Conservation (phyloP, 2,113 vertebrate species). For the Malaclemys terrapin region DNA sequence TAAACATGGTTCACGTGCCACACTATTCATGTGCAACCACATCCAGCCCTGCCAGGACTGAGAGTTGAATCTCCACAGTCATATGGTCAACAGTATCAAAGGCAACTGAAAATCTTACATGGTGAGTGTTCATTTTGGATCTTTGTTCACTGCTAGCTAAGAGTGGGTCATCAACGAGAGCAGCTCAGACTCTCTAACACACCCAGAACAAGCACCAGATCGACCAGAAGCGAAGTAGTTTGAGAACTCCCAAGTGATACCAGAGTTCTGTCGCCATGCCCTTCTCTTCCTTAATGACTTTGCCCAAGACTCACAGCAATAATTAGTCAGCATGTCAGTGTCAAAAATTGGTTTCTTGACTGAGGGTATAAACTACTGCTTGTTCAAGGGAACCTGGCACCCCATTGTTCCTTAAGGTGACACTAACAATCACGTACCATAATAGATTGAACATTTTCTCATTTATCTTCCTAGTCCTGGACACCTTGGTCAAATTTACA, state of each 20-base stretch:
- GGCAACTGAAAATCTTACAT: background rate
- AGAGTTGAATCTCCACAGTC: background rate
- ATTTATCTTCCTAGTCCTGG: background rate
- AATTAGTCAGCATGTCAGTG: background rate
- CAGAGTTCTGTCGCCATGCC: background rate
- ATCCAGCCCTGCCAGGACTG: background rate
- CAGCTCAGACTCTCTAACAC: background rate
- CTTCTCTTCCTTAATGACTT: background rate
- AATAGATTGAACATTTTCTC: background rate
- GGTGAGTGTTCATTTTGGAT: background rate
- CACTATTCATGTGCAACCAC: background rate
- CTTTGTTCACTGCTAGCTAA: background rate
- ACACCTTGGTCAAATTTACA: background rate
- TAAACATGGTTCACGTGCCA: background rate
- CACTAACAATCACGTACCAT: background rate
- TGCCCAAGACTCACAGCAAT: background rate
- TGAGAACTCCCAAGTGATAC: background rate
- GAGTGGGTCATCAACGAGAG: background rate
- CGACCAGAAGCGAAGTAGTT: background rate
- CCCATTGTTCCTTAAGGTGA: background rate
- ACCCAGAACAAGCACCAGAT: background rate
- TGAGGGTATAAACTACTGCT: background rate
- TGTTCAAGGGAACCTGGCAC: background rate
- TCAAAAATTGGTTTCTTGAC: background rate
- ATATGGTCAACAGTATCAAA: background rate